Conservation (phyloP, 37 sponge, comb jelly and placozoan species). For the Theonella swinhoei region DNA sequence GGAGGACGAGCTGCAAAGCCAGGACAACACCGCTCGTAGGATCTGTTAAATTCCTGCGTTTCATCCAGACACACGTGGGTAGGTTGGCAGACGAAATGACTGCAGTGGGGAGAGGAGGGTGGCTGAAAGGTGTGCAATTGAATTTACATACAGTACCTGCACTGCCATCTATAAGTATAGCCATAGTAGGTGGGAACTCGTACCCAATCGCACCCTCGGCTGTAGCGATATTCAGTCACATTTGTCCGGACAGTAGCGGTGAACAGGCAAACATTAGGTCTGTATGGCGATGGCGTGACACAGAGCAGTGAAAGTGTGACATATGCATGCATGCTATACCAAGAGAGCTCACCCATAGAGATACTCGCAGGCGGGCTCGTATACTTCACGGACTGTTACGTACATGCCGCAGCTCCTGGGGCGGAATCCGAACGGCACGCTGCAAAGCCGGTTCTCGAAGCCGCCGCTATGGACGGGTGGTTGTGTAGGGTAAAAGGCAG, state of each 20-base stretch:
- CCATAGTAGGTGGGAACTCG: background rate
- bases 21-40: constrained; percentile 32
- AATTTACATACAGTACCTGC: constrained; percentile 8
- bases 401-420: constrained; percentile 15
- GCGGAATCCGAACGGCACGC: constrained; percentile 32
- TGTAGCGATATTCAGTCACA: constrained; percentile 33
- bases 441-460: background rate
- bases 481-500: background rate
- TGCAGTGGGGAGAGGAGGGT: too few relatives aligned
- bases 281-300: too few relatives aligned
- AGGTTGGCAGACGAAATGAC: constrained; percentile 22
- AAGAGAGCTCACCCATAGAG: constrained; percentile 47
- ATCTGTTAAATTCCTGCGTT: constrained; percentile 1
- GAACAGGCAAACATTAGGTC: constrained; percentile 34
- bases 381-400: background rate
- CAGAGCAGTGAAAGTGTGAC: too few relatives aligned
- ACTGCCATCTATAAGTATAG: constrained; percentile 9
- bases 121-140: background rate
- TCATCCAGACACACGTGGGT: constrained; percentile 4
- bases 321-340: too few relatives aligned
- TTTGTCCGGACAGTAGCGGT: background rate
- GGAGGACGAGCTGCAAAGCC: constrained; percentile 30
- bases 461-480: background rate
- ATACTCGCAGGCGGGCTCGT: background rate
- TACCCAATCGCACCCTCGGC: constrained; percentile 27